These are phyloP conservation scores for Saccopteryx bilineata DNA, from an alignment of 2,113 vertebrate genomes.

Conservation along the genomic window DNA sequence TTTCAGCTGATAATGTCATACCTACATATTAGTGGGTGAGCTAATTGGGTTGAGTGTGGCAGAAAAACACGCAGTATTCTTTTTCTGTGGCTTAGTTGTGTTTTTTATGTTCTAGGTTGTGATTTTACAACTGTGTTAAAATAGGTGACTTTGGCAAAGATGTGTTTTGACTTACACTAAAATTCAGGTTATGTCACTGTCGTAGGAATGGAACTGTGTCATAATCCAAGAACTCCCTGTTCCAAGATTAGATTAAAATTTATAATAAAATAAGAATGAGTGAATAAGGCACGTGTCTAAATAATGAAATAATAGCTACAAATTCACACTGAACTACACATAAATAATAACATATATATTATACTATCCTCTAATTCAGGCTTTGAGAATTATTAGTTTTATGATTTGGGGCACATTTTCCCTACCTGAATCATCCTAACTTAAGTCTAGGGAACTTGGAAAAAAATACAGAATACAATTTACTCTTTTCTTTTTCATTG, in stretches of 20 bases:
- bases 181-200: too few species aligned
- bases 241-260: background rate
- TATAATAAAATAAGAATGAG: background rate
- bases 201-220: too few species aligned
- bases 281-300: background rate
- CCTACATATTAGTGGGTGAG: too few species aligned
- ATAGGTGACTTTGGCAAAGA: too few species aligned
- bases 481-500: background rate
- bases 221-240: too few species aligned
- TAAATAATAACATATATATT: background rate
- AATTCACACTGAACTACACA: background rate
- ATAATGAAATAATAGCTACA: background rate
- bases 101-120: too few species aligned
- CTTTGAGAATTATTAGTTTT: conserved; percentile 1
- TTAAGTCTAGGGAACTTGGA: conserved; percentile 37
- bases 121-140: too few species aligned
- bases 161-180: too few species aligned
- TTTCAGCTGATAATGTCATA: too few species aligned
- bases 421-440: background rate
- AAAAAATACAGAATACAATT: conserved; percentile 15
- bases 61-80: too few species aligned
- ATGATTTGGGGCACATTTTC: background rate
- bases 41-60: too few species aligned
- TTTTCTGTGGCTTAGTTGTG: too few species aligned
- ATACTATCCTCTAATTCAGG: background rate